Evolutionary conservation across 2,113 vertebrate species (phyloP).

Genomic region (Hemicordylus capensis): DNA sequence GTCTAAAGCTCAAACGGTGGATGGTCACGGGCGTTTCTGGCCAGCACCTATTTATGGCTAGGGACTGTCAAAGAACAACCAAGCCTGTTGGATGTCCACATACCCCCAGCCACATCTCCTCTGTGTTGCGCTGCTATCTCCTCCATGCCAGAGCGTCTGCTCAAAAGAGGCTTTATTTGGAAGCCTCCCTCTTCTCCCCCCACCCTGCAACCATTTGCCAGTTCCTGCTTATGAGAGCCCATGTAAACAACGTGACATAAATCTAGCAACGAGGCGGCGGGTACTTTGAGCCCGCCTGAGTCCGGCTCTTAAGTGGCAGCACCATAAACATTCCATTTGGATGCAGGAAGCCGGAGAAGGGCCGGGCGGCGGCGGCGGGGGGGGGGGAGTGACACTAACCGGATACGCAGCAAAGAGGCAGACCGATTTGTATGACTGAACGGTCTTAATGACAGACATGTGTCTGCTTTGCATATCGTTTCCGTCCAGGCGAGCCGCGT

Average conservation of each 20-base stretch:
- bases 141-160: not conserved
- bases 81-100: not conserved
- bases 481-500: not conserved
- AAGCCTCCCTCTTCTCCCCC: not conserved
- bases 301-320: not conserved
- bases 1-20: not conserved
- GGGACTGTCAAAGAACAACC: not conserved
- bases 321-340: not conserved
- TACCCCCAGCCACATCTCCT: not conserved
- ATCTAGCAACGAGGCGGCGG: not conserved
- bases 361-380: too few relatives aligned
- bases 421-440: not conserved
- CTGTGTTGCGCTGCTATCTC: not conserved
- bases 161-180: not conserved
- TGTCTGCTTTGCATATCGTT: not conserved
- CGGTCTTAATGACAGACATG: not conserved
- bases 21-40: not conserved
- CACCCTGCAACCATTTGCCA: not conserved
- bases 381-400: not conserved
- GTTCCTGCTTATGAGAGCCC: not conserved
- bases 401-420: not conserved
- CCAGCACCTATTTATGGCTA: not conserved
- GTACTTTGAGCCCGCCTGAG: not conserved
- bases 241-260: not conserved
- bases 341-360: not conserved